Evolutionary conservation across 2,113 vertebrate species (phyloP), one percentile per base, ranked within the genome.

Genomic region (Ictalurus furcatus): DNA sequence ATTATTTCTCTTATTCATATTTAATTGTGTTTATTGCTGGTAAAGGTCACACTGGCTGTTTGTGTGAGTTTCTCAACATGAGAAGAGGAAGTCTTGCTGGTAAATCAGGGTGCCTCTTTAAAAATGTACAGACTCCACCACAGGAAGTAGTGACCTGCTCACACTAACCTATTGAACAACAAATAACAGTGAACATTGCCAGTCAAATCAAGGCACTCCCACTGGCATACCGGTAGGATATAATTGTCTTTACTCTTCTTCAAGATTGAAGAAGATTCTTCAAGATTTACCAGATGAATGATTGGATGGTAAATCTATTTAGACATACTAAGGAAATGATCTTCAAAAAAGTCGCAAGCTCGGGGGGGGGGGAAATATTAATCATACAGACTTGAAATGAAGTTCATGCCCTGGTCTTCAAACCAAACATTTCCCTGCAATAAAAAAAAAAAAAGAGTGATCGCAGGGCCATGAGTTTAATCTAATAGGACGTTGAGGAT

Each of bases 1-100:
- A 95, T 96, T 95, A 96, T 93, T 93, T 95, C 88, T 93, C 94
- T 95, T 94, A 95, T 96, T 95, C 94, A 96, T 96, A 94, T 96
- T 96, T 96, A 95, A 96, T 96, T 93, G 90, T 96, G 95, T 96
- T 96, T 95, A 94, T 96, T 95, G 87, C 92, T 89, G 91, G 88
- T 94, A 94, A 96, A 96, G 95, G 96, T 96, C 95, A 95, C 90
- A 19, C 71, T 91, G 93, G 94, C 88, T 93, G 92, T 94, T 94
- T 93, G 88, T 94, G 93, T 93, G 91, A 44, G 79, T 92, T 95
- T 94, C 93, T 93, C 92, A 91, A 93, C 89, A 90, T 90, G 78
- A 91, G 89, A 90, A 90, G 93, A 93, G 93, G 90, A 94, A 88
- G 9, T 92, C 95, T 93, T 92, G 93, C 94, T 95, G 95, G 79